Base-by-base conservation (phyloP, 2,888 invertebrate genomes). In the Stenichneumon culpator region DNA sequence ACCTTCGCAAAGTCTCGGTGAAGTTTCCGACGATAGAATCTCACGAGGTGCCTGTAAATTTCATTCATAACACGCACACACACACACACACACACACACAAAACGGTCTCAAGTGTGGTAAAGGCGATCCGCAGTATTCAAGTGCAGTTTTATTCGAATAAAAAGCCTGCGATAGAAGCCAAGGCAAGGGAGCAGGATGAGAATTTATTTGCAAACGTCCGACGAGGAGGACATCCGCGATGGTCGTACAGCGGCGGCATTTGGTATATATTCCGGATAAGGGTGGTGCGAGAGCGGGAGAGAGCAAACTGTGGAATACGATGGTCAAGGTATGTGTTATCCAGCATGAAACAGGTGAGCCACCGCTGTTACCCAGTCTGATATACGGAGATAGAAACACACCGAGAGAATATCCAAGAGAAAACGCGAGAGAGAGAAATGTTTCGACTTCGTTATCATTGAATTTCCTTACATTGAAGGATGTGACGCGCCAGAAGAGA, bases 311-410 rank as follows among this genome's bases (percentile, higher is more conserved):
- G 39, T 39, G 39, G 67, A 39, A 44, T 63, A 39, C 65, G 77
- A 78, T 82, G 77, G 82, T 72, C 77, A 19, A 72, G 67, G 72
- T 78, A 72, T 65, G 44, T 82, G 72, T 65, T 70, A 54, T 69
- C 75, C 39, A 32, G 47, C 69, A 77, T 77, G 75, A 77, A 82
- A 82, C 82, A 82, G 82, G 82, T 82, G 75, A 82, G 75, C 82
- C 82, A 82, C 82, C 72, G 86, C 82, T 79, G 82, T 79, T 83
- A 79, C 83, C 73, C 86, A 75, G 79, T 79, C 68, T 67, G 50
- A 65, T 54, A 74, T 79, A 74, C 74, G 60, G 47, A 63, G 16
- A 47, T 69, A 63, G 57, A 52, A 39, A 82, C 50, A 25, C 22
- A 63, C 22, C 14, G 28, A 22, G 74, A 57, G 67, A 74, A 73